phyloP scores from a whole-genome alignment of 2,888 invertebrate genomes.

The Drosophila niveifrons region DNA sequence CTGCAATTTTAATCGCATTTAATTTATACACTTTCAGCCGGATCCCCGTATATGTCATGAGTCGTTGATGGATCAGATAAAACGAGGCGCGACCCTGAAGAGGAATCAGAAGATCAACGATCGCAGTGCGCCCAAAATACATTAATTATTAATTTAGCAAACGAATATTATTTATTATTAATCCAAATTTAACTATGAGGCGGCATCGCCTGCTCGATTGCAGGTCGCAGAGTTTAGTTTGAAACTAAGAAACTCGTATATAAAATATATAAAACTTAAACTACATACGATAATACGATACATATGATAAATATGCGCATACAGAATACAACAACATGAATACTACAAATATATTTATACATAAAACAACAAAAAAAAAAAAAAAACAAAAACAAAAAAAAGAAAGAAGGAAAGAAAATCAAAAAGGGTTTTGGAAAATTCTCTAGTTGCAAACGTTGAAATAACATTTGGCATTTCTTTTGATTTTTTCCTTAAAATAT shows the following conservation, averaged over 20 bases:
- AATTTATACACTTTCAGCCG: slow-evolving; percentile 86
- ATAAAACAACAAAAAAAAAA: slow-evolving; percentile 24
- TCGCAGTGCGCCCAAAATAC: slow-evolving; percentile 95
- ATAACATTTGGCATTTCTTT: slow-evolving; percentile 47
- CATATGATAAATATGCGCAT: slow-evolving; percentile 43
- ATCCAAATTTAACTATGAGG: slow-evolving; percentile 59
- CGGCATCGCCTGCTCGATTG: slow-evolving; percentile 64
- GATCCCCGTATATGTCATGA: slow-evolving; percentile 93
- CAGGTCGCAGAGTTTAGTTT: slow-evolving; percentile 74
- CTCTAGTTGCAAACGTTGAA: slow-evolving; percentile 43
- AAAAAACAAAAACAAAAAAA: slow-evolving; percentile 20
- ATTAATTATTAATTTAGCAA: slow-evolving; percentile 85
- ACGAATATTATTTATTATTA: slow-evolving; percentile 54
- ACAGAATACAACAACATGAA: slow-evolving; percentile 27
- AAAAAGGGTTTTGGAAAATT: slow-evolving; percentile 33
- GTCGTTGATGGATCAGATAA: slow-evolving; percentile 97
- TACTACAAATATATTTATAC: slow-evolving; percentile 47
- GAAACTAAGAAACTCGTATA: slow-evolving; percentile 73
- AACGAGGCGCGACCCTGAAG: slow-evolving; percentile 92
- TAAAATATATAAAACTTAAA: slow-evolving; percentile 38
- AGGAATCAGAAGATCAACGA: slow-evolving; percentile 89
- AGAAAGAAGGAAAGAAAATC: slow-evolving; percentile 32
- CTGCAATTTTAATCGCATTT: not conserved
- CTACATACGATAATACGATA: slow-evolving; percentile 19
- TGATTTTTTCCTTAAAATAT: slow-evolving; percentile 34